phyloP scores from a whole-genome alignment of 2,113 vertebrate genomes.

The Phaethon lepturus region DNA sequence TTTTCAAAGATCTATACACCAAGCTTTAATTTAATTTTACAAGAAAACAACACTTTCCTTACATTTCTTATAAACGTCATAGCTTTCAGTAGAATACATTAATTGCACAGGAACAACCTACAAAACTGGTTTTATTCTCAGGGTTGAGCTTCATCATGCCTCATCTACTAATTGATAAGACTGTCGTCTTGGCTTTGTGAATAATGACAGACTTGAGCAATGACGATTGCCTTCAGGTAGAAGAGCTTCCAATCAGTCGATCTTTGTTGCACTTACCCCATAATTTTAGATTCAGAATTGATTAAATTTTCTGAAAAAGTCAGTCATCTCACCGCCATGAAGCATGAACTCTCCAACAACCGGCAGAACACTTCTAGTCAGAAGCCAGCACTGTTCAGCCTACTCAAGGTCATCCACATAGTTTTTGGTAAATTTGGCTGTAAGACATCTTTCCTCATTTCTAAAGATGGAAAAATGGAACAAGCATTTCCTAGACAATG shows the following conservation, averaged over 20 bases:
- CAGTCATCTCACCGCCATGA: not conserved
- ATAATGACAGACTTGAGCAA: not conserved
- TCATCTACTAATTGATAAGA: not conserved
- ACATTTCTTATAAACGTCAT: not conserved
- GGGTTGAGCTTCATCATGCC: not conserved
- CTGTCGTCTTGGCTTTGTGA: not conserved
- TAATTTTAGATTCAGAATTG: not conserved
- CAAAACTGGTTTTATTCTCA: not conserved
- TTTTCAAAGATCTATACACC: not conserved
- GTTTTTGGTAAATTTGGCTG: not conserved
- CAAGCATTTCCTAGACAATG: not conserved
- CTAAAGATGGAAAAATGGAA: not conserved
- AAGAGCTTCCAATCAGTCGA: not conserved
- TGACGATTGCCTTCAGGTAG: not conserved
- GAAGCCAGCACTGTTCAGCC: not conserved
- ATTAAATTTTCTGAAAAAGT: not conserved
- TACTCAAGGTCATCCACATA: not conserved
- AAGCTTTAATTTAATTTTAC: not conserved
- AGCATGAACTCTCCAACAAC: not conserved
- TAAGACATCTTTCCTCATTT: not conserved
- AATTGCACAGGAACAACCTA: not conserved
- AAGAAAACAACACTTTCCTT: not conserved
- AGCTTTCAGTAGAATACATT: not conserved
- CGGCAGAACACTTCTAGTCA: not conserved
- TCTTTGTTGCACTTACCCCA: not conserved